Evolutionary conservation across 2,888 invertebrate genomes (phyloP).

Genomic region (Drosophila ezoana): DNA sequence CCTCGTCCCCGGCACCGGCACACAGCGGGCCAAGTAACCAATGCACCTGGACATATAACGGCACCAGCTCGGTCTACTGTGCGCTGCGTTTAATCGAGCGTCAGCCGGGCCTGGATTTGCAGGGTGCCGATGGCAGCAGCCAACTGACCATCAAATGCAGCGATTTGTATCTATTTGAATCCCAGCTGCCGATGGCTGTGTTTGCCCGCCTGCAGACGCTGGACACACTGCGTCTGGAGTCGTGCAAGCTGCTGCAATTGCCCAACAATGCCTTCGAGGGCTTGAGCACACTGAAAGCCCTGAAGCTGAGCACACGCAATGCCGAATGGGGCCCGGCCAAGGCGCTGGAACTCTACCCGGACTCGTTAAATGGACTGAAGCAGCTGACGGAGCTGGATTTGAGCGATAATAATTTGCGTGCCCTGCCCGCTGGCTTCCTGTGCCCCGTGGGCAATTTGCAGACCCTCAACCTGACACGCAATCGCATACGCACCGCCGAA

Average conservation of each 20-base stretch:
- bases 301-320: conserved; percentile 92
- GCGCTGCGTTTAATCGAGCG: conserved; percentile 90
- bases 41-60: conserved; percentile 85
- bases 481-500: conserved; percentile 92
- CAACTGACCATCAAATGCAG: conserved; percentile 91
- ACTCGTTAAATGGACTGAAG: conserved; percentile 90
- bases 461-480: conserved; percentile 93
- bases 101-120: conserved; percentile 86
- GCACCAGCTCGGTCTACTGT: conserved; percentile 87
- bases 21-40: conserved; percentile 81
- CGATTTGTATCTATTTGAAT: conserved; percentile 92
- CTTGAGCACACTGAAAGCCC: conserved; percentile 88
- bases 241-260: conserved; percentile 92
- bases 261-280: conserved; percentile 92
- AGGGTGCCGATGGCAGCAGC: conserved; percentile 89
- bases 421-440: conserved; percentile 91
- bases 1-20: conserved; percentile 52
- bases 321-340: conserved; percentile 91
- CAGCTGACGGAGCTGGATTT: conserved; percentile 93
- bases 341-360: conserved; percentile 90
- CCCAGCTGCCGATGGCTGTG: conserved; percentile 90
- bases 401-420: conserved; percentile 93
- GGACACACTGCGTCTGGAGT: conserved; percentile 90
- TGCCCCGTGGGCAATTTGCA: conserved; percentile 93
- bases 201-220: conserved; percentile 90